These are phyloP conservation scores for Petrolisthes cinctipes DNA, from an alignment of 2,888 invertebrate genomes.

Conservation along the genomic window DNA sequence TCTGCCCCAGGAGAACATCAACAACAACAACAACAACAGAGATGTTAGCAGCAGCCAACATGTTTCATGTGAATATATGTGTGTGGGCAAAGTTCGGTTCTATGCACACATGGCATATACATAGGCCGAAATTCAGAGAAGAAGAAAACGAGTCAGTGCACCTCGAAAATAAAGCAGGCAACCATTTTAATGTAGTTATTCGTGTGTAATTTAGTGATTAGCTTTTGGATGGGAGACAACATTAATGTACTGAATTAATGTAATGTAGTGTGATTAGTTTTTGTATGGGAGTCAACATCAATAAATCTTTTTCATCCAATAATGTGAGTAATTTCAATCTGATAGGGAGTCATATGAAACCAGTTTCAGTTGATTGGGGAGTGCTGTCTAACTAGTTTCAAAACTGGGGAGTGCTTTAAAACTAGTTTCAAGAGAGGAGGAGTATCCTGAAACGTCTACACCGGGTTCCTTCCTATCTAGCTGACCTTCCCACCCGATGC, in stretches of 20 bases:
- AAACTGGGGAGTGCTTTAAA: too few species aligned
- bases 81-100: conserved; percentile 22
- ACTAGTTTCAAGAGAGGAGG: conserved; percentile 19
- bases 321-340: not conserved
- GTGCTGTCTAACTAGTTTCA: too few species aligned
- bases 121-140: conserved; percentile 20
- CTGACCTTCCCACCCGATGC: too few species aligned
- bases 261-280: too few species aligned
- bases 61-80: conserved; percentile 28
- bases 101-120: conserved; percentile 28
- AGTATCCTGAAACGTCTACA: not conserved
- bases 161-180: conserved; percentile 19
- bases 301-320: not conserved
- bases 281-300: not conserved
- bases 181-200: conserved; percentile 27
- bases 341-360: not conserved
- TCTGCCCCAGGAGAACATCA: too few species aligned
- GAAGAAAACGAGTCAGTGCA: conserved; percentile 7
- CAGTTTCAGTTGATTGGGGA: conserved; percentile 11
- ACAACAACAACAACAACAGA: too few species aligned
- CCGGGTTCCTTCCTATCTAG: too few species aligned
- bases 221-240: conserved; percentile 23
- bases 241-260: too few species aligned
- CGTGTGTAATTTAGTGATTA: conserved; percentile 8
- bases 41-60: conserved; percentile 19